Conservation (phyloP, 1,140 invertebrate genomes). For the Sinella curviseta region DNA sequence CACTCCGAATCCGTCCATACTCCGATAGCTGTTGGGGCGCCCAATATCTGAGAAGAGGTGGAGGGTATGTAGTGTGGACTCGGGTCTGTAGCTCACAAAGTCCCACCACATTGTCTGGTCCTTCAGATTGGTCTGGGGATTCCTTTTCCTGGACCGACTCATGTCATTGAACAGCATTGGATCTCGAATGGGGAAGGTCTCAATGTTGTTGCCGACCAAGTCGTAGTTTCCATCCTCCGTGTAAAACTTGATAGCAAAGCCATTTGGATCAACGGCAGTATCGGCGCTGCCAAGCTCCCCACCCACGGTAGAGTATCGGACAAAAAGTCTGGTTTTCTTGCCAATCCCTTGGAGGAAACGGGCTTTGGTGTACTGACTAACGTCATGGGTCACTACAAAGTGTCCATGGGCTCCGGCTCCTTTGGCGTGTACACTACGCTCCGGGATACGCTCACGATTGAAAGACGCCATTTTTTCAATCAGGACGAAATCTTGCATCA, state of each 20-base stretch:
- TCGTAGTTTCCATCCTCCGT: slow-evolving; percentile 76
- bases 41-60: slow-evolving; percentile 62
- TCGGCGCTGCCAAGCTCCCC: slow-evolving; percentile 22
- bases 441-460: slow-evolving; percentile 88
- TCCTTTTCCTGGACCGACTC: slow-evolving; percentile 62
- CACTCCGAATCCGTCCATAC: slow-evolving; percentile 70
- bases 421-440: slow-evolving; percentile 96
- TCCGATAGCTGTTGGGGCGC: slow-evolving; percentile 60
- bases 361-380: slow-evolving; percentile 31
- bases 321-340: slow-evolving; percentile 35
- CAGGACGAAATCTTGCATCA: slow-evolving; percentile 82
- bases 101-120: slow-evolving; percentile 61
- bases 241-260: slow-evolving; percentile 75
- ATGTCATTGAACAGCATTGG: slow-evolving; percentile 63
- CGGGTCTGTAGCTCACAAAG: slow-evolving; percentile 60
- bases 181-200: slow-evolving; percentile 72
- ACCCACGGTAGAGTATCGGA: slow-evolving; percentile 16
- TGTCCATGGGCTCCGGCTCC: slow-evolving; percentile 61
- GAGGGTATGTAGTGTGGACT: slow-evolving; percentile 61
- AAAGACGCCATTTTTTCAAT: slow-evolving; percentile 88
- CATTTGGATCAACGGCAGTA: slow-evolving; percentile 61
- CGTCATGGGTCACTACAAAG: slow-evolving; percentile 40
- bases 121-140: slow-evolving; percentile 69
- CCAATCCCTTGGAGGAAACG: slow-evolving; percentile 33
- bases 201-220: slow-evolving; percentile 71